Base-by-base conservation (phyloP, 1,140 invertebrate genomes). In the Megathymus violae region DNA sequence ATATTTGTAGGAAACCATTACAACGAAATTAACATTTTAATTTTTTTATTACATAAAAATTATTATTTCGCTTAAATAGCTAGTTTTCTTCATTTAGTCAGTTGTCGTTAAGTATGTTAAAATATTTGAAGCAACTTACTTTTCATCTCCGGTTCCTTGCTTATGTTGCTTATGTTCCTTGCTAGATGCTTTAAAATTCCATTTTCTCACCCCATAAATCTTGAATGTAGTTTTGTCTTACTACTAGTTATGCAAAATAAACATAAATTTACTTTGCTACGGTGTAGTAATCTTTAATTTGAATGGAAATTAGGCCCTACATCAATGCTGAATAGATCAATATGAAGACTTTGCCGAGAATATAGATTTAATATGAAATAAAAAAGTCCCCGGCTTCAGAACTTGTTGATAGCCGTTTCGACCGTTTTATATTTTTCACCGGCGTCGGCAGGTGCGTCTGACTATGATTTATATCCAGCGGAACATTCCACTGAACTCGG, bases 391-490 rank as follows among this genome's bases (percentile, higher is more conserved):
- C 9, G 38, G 40, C 25, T 43, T 56, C 38, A 56, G 40, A 40
- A 54, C 52, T 43, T 56, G 43, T 46, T 46, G 52, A 56, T 31
- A 22, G 52, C 52, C 40, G 10, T 31, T 31, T 22, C 14, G 10
- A 56, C 4, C 52, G 52, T 44, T 54, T 54, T 56, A 56, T 56
- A 56, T 56, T 56, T 56, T 40, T 56, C 52, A 56, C 52, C 52
- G 38, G 22, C 11, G 48, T 16, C 17, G 36, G 11, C 40, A 56
- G 52, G 52, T 56, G 52, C 27, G 52, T 27, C 38, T 31, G 52
- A 56, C 52, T 56, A 56, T 56, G 52, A 56, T 56, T 56, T 43
- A 56, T 56, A 56, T 43, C 25, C 10, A 38, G 19, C 52, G 41
- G 40, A 56, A 43, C 40, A 41, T 43, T 56, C 43, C 52, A 43